phyloP scores from a whole-genome alignment of 2,888 invertebrate species.

The Xylota sylvarum region DNA sequence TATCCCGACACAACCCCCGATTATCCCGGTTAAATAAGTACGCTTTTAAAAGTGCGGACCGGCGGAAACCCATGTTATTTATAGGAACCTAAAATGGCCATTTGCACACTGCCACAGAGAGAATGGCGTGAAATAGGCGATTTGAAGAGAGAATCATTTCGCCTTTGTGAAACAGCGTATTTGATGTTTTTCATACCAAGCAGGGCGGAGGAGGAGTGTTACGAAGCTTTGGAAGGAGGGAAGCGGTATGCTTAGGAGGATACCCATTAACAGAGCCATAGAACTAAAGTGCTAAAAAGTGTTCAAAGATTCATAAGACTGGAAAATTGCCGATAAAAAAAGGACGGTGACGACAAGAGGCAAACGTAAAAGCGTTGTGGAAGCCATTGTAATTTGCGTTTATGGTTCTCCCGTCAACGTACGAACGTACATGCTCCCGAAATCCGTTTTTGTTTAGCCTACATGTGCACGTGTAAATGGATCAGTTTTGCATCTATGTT shows the following conservation, averaged over 20 bases:
- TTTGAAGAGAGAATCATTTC: slow-evolving; percentile 47
- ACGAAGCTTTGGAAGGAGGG: slow-evolving; percentile 22
- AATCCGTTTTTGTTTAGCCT: slow-evolving; percentile 61
- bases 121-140: slow-evolving; percentile 46
- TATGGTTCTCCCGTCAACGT: slow-evolving; percentile 57
- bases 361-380: slow-evolving; percentile 42
- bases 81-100: slow-evolving; percentile 66
- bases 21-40: slow-evolving; percentile 60
- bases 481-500: slow-evolving; percentile 62
- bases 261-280: slow-evolving; percentile 79
- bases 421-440: slow-evolving; percentile 60
- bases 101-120: slow-evolving; percentile 56
- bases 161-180: slow-evolving; percentile 40
- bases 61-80: slow-evolving; percentile 68
- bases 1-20: slow-evolving; percentile 38
- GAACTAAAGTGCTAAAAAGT: slow-evolving; percentile 83
- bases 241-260: slow-evolving; percentile 65
- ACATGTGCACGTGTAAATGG: slow-evolving; percentile 68
- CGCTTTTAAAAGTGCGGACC: slow-evolving; percentile 59
- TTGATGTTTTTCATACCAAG: slow-evolving; percentile 13
- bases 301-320: slow-evolving; percentile 83
- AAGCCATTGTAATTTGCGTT: slow-evolving; percentile 69
- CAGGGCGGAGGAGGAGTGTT: slow-evolving; percentile 29
- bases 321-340: slow-evolving; percentile 75
- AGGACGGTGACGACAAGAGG: slow-evolving; percentile 45